Percentiles rank a stretch among this genome's conserved stretches.
Conservation (phyloP, 2,797 vertebrate genomes). For the Acanthurus leucopareius region DNA sequence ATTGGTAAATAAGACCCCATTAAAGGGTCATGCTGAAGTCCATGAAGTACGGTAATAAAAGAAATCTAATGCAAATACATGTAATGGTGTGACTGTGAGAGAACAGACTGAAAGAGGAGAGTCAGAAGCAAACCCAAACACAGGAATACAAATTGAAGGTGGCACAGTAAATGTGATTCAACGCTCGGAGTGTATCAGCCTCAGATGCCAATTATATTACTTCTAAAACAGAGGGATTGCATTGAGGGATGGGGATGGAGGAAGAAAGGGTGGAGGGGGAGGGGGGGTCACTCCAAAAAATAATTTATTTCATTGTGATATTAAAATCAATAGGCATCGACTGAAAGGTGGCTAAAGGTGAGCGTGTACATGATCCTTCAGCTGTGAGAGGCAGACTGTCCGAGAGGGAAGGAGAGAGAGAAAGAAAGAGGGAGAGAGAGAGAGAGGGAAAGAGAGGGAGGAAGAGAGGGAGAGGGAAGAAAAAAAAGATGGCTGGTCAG, state of each 20-base stretch:
- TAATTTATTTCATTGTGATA: conserved; percentile 86
- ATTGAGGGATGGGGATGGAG: conserved; percentile 44
- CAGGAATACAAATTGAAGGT: conserved; percentile 59
- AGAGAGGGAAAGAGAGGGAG: background rate
- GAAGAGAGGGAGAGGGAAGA: background rate
- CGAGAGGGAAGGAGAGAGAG: conserved; percentile 21
- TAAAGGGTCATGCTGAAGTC: too few species aligned
- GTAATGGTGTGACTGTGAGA: conserved; percentile 33
- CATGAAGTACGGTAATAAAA: too few species aligned
- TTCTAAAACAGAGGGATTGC: conserved; percentile 68
- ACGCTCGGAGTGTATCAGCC: conserved; percentile 43
- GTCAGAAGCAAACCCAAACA: conserved; percentile 43
- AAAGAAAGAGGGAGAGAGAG: background rate
- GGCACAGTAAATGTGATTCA: conserved; percentile 61
- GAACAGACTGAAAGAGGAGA: conserved; percentile 25
- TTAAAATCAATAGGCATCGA: conserved; percentile 86
- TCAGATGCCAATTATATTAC: conserved; percentile 80
- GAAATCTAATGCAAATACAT: conserved; percentile 27
- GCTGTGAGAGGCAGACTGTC: conserved; percentile 69
- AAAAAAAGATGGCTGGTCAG: conserved; percentile 5
- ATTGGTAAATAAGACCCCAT: background rate
- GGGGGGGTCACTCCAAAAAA: conserved; percentile 69
- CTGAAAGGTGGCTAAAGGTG: conserved; percentile 84
- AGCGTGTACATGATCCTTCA: conserved; percentile 79
- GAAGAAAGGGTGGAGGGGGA: conserved; percentile 9